Conservation (phyloP, 2,797 vertebrate species). For the Danionella dracula region DNA sequence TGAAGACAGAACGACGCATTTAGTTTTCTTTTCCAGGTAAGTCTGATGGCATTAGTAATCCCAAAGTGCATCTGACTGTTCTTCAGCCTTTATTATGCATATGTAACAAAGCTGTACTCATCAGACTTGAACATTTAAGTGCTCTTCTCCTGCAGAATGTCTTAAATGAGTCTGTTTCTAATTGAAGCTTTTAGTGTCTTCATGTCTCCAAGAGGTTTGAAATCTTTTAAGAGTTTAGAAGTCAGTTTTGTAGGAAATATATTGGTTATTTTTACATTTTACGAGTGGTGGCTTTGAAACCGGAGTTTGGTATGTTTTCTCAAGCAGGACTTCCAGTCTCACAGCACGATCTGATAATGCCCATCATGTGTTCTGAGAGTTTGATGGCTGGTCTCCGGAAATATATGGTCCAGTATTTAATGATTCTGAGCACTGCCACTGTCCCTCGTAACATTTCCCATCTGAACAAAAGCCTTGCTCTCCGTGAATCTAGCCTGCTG, state of each 20-base stretch:
- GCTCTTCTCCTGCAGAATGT: conserved; percentile 26
- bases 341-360: neutral
- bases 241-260: neutral
- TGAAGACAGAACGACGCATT: neutral
- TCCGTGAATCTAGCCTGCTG: neutral
- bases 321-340: neutral
- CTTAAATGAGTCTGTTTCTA: conserved; percentile 20
- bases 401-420: neutral
- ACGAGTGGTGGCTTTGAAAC: too few species aligned
- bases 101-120: conserved; percentile 28
- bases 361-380: neutral
- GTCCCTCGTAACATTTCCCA: neutral
- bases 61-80: conserved; percentile 7
- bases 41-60: neutral
- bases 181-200: conserved; percentile 22
- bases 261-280: neutral
- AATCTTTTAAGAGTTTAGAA: neutral
- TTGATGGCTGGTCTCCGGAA: conserved; percentile 9
- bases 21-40: too few species aligned
- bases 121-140: conserved; percentile 28
- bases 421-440: neutral
- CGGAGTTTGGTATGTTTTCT: too few species aligned
- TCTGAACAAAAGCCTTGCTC: conserved; percentile 8
- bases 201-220: neutral
- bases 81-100: conserved; percentile 18